Evolutionary conservation across 2,113 vertebrate species (phyloP), one percentile per base, ranked within the genome.

Genomic region (Brachyhypopomus gauderio): DNA sequence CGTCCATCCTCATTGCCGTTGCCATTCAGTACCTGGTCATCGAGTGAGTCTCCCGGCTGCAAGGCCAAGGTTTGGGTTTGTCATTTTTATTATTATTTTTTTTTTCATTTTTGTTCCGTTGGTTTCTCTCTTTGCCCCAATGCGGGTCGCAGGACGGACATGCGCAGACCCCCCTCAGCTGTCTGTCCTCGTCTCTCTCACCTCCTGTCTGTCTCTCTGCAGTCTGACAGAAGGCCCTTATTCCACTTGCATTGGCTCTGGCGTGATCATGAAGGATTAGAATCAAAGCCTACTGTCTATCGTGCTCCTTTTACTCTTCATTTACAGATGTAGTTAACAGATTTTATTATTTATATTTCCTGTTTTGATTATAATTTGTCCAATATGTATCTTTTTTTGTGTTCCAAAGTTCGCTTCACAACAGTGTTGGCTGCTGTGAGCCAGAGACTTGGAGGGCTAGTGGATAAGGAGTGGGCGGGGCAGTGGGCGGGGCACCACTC

Each of bases 11-110:
- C 90, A 97, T 98, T 86, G 97, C 97, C 88, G 97, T 98, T 85
- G 93, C 97, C 89, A 98, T 99, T 91, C 97, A 99, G 93, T 98
- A 99, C 93, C 98, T 98, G 70, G 96, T 99, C 89, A 98, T 99
- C 88, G 97, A 97, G 93, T 99, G 95, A 98, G 87, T 74, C 36
- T 30, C 34, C 56, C 62, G 9, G 27, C 76, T 79, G 67, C 77
- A 77, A 77, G 69, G 48, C 77, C 87, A 80, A 81, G 77, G 59
- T 30, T 83, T 81, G 79, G 83, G 7, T 30, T 30, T 23, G n/a
- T 64, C 30, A 1, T 80, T n/a, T n/a, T n/a, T n/a, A n/a, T n/a
- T n/a, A n/a, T n/a, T n/a, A n/a, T n/a, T n/a, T n/a, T n/a, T n/a
- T 34, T 56, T 41, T 59, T 73, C 0, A 1, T 67, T 77, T 5